phyloP scores from a whole-genome alignment of 2,888 invertebrate genomes.

The Epirrita christyi region DNA sequence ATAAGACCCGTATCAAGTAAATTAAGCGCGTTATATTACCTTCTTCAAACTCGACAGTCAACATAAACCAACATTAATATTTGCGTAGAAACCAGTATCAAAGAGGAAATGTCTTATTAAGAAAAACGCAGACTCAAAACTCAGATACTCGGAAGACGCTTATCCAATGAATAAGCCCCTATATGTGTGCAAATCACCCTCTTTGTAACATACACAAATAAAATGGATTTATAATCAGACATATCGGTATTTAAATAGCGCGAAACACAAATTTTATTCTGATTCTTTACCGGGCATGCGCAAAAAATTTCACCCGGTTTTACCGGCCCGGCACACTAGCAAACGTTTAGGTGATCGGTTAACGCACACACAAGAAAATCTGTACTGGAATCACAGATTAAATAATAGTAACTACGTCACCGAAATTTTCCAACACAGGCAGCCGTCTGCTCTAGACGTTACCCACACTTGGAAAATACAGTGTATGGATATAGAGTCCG shows the following conservation, averaged over 20 bases:
- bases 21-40: neutral
- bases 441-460: constrained; percentile 46
- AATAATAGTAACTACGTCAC: too few relatives aligned
- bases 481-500: constrained; percentile 45
- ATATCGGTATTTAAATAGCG: constrained; percentile 63
- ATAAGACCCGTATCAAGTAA: constrained; percentile 1
- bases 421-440: constrained; percentile 56
- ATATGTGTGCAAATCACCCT: constrained; percentile 5
- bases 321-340: constrained; percentile 56
- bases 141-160: neutral
- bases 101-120: constrained; percentile 1
- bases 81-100: constrained; percentile 12
- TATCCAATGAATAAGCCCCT: neutral
- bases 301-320: constrained; percentile 50
- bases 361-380: constrained; percentile 52
- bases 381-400: constrained; percentile 40
- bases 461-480: constrained; percentile 52
- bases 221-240: constrained; percentile 55
- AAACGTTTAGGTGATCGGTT: constrained; percentile 59
- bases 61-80: constrained; percentile 12
- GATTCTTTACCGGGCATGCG: constrained; percentile 63
- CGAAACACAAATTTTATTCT: constrained; percentile 64
- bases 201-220: constrained; percentile 24
- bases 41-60: neutral
- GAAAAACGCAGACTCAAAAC: constrained; percentile 1